These are phyloP conservation scores for Volucella inanis DNA, from an alignment of 2,888 invertebrate species.

Conservation along the genomic window DNA sequence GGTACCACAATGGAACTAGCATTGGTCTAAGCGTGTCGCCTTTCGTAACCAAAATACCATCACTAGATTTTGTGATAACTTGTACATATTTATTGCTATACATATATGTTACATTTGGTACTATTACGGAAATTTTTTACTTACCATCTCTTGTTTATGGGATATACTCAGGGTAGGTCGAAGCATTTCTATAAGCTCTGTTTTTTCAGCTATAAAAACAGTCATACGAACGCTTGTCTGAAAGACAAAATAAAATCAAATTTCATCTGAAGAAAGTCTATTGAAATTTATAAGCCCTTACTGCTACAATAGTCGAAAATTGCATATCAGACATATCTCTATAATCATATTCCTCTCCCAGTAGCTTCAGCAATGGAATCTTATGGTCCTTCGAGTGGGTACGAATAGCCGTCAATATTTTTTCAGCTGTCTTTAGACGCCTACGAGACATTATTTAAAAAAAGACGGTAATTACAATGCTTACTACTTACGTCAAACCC, in stretches of 20 bases:
- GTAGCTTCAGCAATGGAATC: conserved; percentile 32
- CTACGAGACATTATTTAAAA: not conserved
- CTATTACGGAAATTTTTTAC: no score
- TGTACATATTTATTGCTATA: not conserved
- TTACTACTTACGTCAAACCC: conserved; percentile 13
- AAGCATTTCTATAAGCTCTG: conserved; percentile 22
- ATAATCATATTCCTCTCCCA: conserved; percentile 28
- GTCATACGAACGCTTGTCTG: conserved; percentile 31
- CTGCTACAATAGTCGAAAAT: conserved; percentile 46
- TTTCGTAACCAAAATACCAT: no score
- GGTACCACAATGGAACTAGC: no score
- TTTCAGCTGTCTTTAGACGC: conserved; percentile 22
- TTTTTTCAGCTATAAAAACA: conserved; percentile 39
- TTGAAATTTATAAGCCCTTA: not conserved
- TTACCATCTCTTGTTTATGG: conserved; percentile 31
- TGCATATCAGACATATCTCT: conserved; percentile 23
- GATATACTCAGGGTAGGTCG: not conserved
- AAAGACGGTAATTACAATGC: not conserved
- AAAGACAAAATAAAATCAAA: not conserved
- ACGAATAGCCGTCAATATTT: conserved; percentile 32
- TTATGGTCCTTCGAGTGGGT: conserved; percentile 15
- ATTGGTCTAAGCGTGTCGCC: no score
- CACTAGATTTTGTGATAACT: no score
- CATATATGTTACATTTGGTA: no score
- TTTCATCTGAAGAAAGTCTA: not conserved